Conservation (phyloP, 2,113 vertebrate genomes). For the Pogona vitticeps region DNA sequence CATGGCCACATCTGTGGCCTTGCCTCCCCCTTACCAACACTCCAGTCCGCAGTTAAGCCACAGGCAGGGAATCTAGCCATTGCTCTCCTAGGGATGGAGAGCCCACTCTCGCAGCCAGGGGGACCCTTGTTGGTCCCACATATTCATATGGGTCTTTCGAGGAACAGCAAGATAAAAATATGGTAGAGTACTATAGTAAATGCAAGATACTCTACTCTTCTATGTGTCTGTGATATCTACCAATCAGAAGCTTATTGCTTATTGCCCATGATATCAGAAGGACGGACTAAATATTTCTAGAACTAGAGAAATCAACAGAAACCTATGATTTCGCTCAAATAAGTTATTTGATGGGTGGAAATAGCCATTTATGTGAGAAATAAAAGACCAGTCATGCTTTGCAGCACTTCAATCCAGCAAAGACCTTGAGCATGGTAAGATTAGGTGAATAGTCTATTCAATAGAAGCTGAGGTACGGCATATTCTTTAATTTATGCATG, state of each 20-base stretch:
- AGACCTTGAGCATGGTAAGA: neutral
- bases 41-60: too few species aligned
- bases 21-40: too few species aligned
- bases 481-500: neutral
- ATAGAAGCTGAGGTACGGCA: constrained; percentile 1
- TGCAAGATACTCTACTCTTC: neutral
- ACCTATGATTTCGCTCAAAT: neutral
- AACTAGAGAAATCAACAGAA: neutral
- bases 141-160: too few species aligned
- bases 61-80: too few species aligned
- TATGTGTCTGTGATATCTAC: neutral
- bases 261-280: neutral
- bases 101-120: too few species aligned
- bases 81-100: too few species aligned
- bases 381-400: neutral
- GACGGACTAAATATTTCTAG: neutral
- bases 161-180: neutral
- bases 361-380: neutral
- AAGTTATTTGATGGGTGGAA: neutral
- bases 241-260: neutral
- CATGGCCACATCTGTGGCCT: too few species aligned
- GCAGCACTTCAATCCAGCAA: neutral
- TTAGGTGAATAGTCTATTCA: neutral
- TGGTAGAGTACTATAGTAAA: neutral
- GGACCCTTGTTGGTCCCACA: too few species aligned